A percentile compares a stretch with the other conserved stretches of the same genome.
These are phyloP conservation scores for Pantherophis alleghaniensis DNA, from an alignment of 2,797 vertebrate species.

Conservation along the genomic window DNA sequence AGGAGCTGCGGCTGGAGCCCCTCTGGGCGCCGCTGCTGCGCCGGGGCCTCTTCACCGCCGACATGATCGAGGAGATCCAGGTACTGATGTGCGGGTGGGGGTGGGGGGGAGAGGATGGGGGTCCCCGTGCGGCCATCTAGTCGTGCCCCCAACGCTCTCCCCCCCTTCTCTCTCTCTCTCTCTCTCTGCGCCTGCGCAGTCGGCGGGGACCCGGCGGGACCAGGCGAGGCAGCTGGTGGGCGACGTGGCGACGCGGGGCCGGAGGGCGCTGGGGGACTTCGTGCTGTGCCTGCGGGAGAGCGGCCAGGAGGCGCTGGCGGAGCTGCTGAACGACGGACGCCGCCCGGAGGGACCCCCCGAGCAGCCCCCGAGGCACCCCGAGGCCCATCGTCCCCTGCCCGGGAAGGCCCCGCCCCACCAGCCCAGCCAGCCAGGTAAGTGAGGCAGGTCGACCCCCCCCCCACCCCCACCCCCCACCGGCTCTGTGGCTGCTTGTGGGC, in stretches of 20 bases:
- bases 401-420: background rate
- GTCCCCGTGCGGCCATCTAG: background rate
- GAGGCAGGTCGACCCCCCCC: too few relatives aligned
- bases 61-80: slow-evolving; percentile 92
- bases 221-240: slow-evolving; percentile 83
- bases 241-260: slow-evolving; percentile 88
- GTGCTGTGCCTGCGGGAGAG: slow-evolving; percentile 82
- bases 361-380: too few relatives aligned
- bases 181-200: slow-evolving; percentile 64
- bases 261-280: slow-evolving; percentile 81
- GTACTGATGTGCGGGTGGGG: slow-evolving; percentile 56
- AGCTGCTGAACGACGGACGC: slow-evolving; percentile 63
- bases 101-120: fast-evolving
- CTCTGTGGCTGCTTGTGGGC: too few relatives aligned
- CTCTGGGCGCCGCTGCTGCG: slow-evolving; percentile 80
- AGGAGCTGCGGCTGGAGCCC: slow-evolving; percentile 68
- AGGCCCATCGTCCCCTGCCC: background rate
- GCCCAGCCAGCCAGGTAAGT: background rate
- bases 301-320: slow-evolving; percentile 71
- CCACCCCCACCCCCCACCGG: too few relatives aligned
- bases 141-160: background rate
- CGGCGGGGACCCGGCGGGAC: slow-evolving; percentile 73
- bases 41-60: slow-evolving; percentile 80
- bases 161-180: background rate
- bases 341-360: fast-evolving